Base-by-base conservation (phyloP, 2,888 invertebrate genomes). In the Drosophila peninsularis region DNA sequence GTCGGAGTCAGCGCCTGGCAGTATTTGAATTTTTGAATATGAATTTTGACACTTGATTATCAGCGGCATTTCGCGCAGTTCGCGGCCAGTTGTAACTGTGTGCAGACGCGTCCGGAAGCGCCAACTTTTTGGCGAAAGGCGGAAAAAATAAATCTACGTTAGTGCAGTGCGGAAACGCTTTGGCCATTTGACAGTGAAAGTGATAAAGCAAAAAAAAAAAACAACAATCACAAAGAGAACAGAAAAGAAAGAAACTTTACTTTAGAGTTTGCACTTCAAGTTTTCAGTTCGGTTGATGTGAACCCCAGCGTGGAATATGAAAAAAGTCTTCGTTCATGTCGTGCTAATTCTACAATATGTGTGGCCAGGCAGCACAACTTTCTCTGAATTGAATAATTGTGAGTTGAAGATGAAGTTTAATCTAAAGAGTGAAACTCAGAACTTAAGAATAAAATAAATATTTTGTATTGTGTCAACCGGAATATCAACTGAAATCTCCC, bases 381-480 rank as follows among this genome's bases (percentile, higher is more conserved):
- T 91, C 73, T 81, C 91, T 37, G 91, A 91, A 71, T 67, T 91
- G 50, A 91, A 91, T 70, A 91, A 91, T 77, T 91, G 91, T 91
- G 84, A 91, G 91, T 90, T 27, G 13, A 36, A 10, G 6, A 4
- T 19, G 0, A 21, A 54, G 17, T n/a, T 30, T 0, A 41, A 14
- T 6, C 7, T 9, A 2, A 14, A 32, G 11, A 17, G 10, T 17
- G 30, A 27, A n/a, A 27, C 6, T 17, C 34, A 2, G 9, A 21
- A 5, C 34, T 50, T 10, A 6, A 19, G 1, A 4, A 34, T 24
- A 9, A 45, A 5, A n/a, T 27, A 24, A n/a, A 44, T 44, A 14
- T 14, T 42, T 21, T 13, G 3, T 17, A 39, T 39, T 17, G 10
- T 30, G 9, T 2, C 3, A 10, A 30, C 10, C 10, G 10, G 9